phyloP scores from a whole-genome alignment of 2,888 invertebrate genomes.

The Drosophila mercatorum region DNA sequence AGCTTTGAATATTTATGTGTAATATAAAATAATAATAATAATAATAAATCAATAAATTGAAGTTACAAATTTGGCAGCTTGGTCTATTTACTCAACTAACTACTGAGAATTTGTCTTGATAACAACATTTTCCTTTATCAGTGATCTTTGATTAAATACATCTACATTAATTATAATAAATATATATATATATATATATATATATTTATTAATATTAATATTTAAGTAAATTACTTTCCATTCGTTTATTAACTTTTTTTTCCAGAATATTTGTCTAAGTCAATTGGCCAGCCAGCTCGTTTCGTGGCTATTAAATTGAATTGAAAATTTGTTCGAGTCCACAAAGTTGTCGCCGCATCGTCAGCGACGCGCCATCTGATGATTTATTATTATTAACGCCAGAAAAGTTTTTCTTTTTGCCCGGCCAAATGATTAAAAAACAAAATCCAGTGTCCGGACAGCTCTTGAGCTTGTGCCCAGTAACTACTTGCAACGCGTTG shows the following conservation, averaged over 20 bases:
- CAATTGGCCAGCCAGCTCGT: constrained; percentile 40
- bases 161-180: too few species aligned
- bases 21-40: too few species aligned
- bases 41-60: too few species aligned
- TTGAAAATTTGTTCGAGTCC: constrained; percentile 37
- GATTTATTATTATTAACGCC: constrained; percentile 68
- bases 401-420: constrained; percentile 57
- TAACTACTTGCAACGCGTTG: constrained; percentile 57
- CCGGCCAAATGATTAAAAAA: constrained; percentile 55
- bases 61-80: too few species aligned
- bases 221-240: not conserved
- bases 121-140: too few species aligned
- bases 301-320: constrained; percentile 66
- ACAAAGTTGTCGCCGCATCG: constrained; percentile 26
- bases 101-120: too few species aligned
- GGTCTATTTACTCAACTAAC: too few species aligned
- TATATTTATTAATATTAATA: not conserved
- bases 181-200: too few species aligned
- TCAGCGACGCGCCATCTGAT: constrained; percentile 45
- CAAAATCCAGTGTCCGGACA: constrained; percentile 27
- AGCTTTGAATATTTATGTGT: not conserved
- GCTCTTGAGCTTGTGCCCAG: constrained; percentile 12
- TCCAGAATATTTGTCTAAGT: constrained; percentile 4
- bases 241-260: constrained; percentile 25
- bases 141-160: too few species aligned